Evolutionary conservation across 2,797 vertebrate genomes (phyloP).

Genomic region (Rallus crepitans): DNA sequence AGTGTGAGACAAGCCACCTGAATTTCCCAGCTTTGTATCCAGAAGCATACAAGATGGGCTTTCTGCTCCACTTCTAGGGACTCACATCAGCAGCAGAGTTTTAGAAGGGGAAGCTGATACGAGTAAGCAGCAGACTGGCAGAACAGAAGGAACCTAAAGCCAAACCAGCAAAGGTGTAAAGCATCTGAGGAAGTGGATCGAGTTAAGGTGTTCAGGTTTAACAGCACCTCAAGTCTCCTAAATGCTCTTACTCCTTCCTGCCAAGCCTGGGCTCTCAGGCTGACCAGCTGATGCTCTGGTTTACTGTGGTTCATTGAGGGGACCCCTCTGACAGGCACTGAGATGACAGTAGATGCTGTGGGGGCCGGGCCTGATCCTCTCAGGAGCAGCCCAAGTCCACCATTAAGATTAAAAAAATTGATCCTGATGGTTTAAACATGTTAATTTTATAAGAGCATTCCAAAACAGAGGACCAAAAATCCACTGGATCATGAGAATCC

Average conservation of each 20-base stretch:
- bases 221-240: neutral
- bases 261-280: neutral
- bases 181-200: too few relatives aligned
- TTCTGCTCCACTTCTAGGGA: neutral
- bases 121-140: neutral
- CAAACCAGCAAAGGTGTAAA: neutral
- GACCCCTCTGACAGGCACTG: neutral
- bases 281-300: neutral
- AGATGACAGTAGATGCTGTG: neutral
- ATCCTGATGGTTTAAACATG: neutral
- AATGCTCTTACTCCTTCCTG: neutral
- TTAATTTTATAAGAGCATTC: neutral
- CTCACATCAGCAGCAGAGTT: neutral
- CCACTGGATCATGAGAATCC: neutral
- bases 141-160: neutral
- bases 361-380: neutral
- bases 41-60: neutral
- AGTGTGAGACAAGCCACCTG: neutral
- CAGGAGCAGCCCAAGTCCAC: neutral
- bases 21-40: neutral
- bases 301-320: neutral
- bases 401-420: neutral
- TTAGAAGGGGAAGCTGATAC: neutral
- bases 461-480: neutral
- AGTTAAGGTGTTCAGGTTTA: neutral